These are phyloP conservation scores for Toxotes chatareus DNA, from an alignment of 2,113 vertebrate genomes.

Conservation along the genomic window DNA sequence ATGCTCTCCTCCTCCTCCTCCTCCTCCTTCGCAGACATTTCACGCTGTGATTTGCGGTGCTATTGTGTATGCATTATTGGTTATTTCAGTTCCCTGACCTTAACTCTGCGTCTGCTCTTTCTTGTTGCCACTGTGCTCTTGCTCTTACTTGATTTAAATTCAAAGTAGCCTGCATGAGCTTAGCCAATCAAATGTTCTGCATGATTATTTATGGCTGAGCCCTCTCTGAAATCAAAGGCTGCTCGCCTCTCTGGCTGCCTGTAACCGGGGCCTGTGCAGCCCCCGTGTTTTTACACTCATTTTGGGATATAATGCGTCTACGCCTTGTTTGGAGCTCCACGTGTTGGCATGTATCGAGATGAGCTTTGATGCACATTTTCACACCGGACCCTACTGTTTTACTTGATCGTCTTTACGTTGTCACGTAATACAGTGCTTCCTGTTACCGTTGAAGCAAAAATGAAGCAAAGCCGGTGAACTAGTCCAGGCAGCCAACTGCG, in stretches of 20 bases:
- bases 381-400: not conserved
- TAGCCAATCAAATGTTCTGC: conserved; percentile 61
- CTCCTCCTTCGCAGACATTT: conserved; percentile 18
- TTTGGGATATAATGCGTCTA: not conserved
- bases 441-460: not conserved
- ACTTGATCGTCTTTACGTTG: not conserved
- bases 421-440: not conserved
- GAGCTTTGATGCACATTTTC: not conserved
- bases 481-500: not conserved
- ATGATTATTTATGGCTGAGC: conserved; percentile 48
- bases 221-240: conserved; percentile 43
- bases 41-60: conserved; percentile 17
- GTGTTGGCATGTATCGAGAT: not conserved
- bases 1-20: not conserved
- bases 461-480: not conserved
- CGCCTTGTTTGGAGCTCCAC: not conserved
- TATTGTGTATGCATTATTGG: conserved; percentile 26
- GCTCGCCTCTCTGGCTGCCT: not conserved
- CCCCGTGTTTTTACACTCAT: not conserved
- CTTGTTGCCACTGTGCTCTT: conserved; percentile 27
- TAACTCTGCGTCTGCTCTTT: conserved; percentile 37
- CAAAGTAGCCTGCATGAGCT: conserved; percentile 38
- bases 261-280: not conserved
- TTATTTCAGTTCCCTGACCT: conserved; percentile 36
- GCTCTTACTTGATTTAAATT: conserved; percentile 50